Evolutionary conservation across 2,888 invertebrate species (phyloP), one percentile per base, ranked within the genome.

Genomic region (Phengaris arion): DNA sequence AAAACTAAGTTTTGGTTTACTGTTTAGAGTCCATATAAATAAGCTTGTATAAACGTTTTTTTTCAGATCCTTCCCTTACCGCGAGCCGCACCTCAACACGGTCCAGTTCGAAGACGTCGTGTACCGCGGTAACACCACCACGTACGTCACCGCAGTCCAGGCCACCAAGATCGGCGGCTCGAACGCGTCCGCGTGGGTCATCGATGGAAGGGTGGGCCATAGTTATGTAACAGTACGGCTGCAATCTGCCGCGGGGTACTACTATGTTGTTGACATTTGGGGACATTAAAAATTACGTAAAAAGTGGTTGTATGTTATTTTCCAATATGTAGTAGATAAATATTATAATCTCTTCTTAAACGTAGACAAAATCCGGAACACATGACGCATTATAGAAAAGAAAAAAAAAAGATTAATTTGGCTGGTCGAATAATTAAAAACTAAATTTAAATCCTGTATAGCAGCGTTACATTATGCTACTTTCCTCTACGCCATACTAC

Each of bases 261-360:
- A 92, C 77, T 92, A 89, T 77, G 77, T 82, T 0, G 78, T 91
- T 2, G 87, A 88, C 8, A 81, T 92, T 69, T 91, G 87, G 86
- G 91, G 91, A 46, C 86, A 83, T 52, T 88, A 84, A 81, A 52
- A n/a, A 13, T 57, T 48, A 48, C 48, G 48, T 8, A 48, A 0
- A 48, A 48, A 7, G 15, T 55, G 13, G 6, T n/a, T 57, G 15
- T 7, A 6, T 48, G 0, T 48, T 48, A 57, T 15, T 15, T 35
- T 1, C 35, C 35, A 35, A 3, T 35, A 35, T 35, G 35, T 35
- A 35, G 35, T 35, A 35, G 35, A 35, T 35, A 35, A 35, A 35
- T 35, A 35, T 35, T 35, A 3, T 3, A 35, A 35, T 35, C 35
- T 35, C 35, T 35, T 35, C 3, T 35, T 35, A 35, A 2, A 35